Evolutionary conservation across 1,140 invertebrate species (phyloP).

Genomic region (Papilio polyxenes): DNA sequence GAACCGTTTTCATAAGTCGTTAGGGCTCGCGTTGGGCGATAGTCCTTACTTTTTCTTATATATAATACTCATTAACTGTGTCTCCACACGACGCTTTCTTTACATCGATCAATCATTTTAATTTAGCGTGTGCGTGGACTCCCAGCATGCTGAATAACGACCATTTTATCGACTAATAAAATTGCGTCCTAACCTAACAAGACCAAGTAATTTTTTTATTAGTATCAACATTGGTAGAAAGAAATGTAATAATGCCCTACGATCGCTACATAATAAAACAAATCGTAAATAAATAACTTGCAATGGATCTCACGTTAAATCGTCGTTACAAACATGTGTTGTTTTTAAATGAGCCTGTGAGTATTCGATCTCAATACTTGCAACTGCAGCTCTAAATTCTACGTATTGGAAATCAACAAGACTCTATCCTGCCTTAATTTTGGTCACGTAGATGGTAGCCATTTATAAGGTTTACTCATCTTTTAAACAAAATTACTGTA

Average conservation of each 20-base stretch:
- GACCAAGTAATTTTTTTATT: too few species aligned
- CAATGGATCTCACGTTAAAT: conserved; percentile 8
- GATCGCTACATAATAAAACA: neutral
- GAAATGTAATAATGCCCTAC: neutral
- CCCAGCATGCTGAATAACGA: too few species aligned
- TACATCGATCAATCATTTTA: too few species aligned
- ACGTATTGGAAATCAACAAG: conserved; percentile 8
- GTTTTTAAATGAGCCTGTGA: neutral
- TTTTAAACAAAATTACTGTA: neutral
- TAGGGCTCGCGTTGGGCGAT: too few species aligned
- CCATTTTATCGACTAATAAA: too few species aligned
- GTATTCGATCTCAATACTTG: conserved; percentile 1
- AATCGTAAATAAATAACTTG: neutral
- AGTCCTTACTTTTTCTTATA: too few species aligned
- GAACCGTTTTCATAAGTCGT: too few species aligned
- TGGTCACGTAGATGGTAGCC: neutral
- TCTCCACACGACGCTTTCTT: too few species aligned
- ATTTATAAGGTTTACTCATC: neutral
- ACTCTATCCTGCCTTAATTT: neutral
- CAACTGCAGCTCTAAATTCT: conserved; percentile 2
- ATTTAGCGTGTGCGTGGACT: too few species aligned
- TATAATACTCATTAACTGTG: too few species aligned
- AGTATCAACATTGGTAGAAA: neutral
- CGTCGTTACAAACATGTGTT: neutral
- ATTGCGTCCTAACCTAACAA: neutral